Conservation (phyloP, 1,140 invertebrate species). For the Andricus grossulariae region DNA sequence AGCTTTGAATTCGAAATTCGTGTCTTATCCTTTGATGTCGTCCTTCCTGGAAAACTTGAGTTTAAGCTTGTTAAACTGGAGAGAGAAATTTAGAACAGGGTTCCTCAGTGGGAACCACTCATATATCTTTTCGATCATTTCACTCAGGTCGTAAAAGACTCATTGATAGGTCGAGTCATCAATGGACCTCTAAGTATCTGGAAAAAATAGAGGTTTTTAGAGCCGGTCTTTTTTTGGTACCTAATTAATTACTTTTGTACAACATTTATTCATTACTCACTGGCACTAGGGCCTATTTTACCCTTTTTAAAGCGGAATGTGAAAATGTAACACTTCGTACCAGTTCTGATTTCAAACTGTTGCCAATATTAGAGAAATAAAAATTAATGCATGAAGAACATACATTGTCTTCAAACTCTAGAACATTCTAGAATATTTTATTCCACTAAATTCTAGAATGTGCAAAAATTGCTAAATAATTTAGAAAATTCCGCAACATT, state of each 20-base stretch:
- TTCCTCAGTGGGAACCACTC: constrained; percentile 16
- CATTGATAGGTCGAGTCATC: constrained; percentile 18
- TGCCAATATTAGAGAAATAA: too few species aligned
- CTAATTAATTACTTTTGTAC: background rate
- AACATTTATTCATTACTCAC: too few species aligned
- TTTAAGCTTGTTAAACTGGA: constrained; percentile 25
- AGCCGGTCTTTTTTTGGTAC: background rate
- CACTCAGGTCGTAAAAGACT: background rate
- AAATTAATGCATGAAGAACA: too few species aligned
- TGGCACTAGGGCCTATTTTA: too few species aligned
- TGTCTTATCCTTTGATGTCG: constrained; percentile 18
- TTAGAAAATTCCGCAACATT: too few species aligned
- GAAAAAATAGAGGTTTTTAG: background rate
- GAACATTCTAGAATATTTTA: too few species aligned
- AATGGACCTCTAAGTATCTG: background rate
- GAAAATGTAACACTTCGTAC: too few species aligned
- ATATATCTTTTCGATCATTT: constrained; percentile 22
- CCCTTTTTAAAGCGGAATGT: too few species aligned
- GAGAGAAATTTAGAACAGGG: background rate
- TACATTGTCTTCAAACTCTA: too few species aligned
- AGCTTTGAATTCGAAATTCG: constrained; percentile 6
- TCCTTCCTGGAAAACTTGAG: constrained; percentile 24
- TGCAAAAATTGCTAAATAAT: too few species aligned
- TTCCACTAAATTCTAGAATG: too few species aligned
- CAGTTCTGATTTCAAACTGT: too few species aligned